Conservation (phyloP, 2,888 invertebrate genomes). For the Amiota communis region DNA sequence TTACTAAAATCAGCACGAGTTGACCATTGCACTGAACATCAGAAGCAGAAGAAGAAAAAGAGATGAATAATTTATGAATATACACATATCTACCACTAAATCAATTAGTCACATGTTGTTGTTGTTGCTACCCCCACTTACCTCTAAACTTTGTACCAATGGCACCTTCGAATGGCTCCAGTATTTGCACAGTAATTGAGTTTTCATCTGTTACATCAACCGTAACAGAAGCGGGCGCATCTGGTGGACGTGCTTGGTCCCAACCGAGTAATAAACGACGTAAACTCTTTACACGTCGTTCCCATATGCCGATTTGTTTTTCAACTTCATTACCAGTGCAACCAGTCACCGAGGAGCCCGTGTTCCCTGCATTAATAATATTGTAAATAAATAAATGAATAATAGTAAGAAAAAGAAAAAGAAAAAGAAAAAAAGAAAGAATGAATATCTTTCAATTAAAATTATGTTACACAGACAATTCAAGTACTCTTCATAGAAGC, state of each 20-base stretch:
- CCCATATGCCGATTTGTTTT: conserved; percentile 91
- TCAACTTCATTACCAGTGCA: conserved; percentile 85
- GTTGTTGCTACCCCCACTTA: conserved; percentile 67
- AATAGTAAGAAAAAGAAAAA: background rate
- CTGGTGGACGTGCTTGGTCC: conserved; percentile 88
- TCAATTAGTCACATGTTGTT: conserved; percentile 13
- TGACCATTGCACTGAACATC: conserved; percentile 91
- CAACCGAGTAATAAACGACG: conserved; percentile 86
- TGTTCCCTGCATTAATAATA: conserved; percentile 64
- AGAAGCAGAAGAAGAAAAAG: conserved; percentile 15
- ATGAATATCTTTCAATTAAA: too few relatives aligned
- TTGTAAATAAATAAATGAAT: conserved; percentile 7
- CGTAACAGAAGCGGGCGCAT: conserved; percentile 85
- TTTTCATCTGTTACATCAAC: conserved; percentile 79
- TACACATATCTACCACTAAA: background rate
- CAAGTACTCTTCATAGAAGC: too few relatives aligned
- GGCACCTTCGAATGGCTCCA: conserved; percentile 84
- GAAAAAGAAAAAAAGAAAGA: background rate
- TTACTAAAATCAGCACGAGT: conserved; percentile 87
- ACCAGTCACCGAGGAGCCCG: conserved; percentile 76
- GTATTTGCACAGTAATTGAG: conserved; percentile 78
- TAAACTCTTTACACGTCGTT: conserved; percentile 77
- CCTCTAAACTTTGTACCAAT: conserved; percentile 94
- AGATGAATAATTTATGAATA: too few relatives aligned
- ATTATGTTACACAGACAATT: too few relatives aligned